Percentiles rank a stretch among this genome's conserved stretches.
phyloP scores from a whole-genome alignment of 2,797 vertebrate genomes.

The Parambassis ranga region DNA sequence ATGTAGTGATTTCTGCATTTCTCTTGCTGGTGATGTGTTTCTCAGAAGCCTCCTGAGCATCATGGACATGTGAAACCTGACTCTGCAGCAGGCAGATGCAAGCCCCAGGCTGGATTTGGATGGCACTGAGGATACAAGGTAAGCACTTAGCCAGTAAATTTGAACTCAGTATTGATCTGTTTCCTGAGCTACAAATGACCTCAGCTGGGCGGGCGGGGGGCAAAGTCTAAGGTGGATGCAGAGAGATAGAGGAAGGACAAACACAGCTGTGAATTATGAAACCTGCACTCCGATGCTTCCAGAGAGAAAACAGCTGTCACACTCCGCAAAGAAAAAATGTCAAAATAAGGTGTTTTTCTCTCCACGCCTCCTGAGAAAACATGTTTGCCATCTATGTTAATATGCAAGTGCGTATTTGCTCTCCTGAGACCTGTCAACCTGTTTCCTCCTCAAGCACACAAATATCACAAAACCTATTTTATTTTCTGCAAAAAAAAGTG shows the following conservation, averaged over 20 bases:
- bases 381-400: not conserved
- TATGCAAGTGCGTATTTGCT: not conserved
- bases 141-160: slow-evolving; percentile 77
- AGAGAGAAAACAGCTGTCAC: no score
- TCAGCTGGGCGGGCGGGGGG: slow-evolving; percentile 43
- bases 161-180: slow-evolving; percentile 73
- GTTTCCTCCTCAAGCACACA: not conserved
- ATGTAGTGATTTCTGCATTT: slow-evolving; percentile 1
- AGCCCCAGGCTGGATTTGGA: slow-evolving; percentile 76
- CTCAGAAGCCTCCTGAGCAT: slow-evolving; percentile 42
- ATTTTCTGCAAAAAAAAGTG: no score
- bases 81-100: slow-evolving; percentile 58
- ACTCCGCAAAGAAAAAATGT: fast-evolving
- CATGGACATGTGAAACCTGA: slow-evolving; percentile 65
- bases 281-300: no score
- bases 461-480: not conserved
- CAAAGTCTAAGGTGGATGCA: slow-evolving; percentile 47
- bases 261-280: not conserved
- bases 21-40: slow-evolving; percentile 22
- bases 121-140: slow-evolving; percentile 79
- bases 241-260: not conserved
- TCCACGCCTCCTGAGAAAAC: no score
- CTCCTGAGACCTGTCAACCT: not conserved
- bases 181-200: slow-evolving; percentile 61
- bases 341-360: not conserved